A percentile compares a stretch with the other conserved stretches of the same genome.
These are phyloP conservation scores for human DNA, from an alignment of 2,113 vertebrate genomes.

Conservation along the genomic window DNA sequence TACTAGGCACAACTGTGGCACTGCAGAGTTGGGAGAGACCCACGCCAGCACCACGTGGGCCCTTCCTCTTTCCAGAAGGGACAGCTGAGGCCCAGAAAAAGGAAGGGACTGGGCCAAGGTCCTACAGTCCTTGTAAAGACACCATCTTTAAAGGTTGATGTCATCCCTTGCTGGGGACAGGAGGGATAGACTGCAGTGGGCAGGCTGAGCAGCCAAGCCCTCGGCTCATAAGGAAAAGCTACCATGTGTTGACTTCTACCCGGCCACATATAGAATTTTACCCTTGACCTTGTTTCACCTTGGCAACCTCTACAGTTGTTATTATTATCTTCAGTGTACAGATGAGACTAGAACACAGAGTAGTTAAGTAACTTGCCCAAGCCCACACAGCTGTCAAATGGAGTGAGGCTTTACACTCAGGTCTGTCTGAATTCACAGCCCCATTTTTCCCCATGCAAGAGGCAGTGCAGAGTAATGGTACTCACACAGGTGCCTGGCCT, in stretches of 20 bases:
- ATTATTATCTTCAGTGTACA: background rate
- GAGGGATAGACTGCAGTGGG: accelerated
- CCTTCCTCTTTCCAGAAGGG: background rate
- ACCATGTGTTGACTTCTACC: background rate
- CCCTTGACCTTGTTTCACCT: background rate
- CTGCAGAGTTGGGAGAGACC: background rate
- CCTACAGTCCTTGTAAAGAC: background rate
- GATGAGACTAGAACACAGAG: background rate
- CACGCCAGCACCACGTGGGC: accelerated
- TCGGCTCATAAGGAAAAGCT: background rate
- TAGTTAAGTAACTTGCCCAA: background rate
- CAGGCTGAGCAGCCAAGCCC: background rate
- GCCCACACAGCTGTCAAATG: background rate
- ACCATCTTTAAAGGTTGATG: background rate
- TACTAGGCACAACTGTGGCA: too few species aligned
- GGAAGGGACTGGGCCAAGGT: too few species aligned
- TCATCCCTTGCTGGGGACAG: background rate
- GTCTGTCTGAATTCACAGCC: background rate
- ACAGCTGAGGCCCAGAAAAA: background rate
- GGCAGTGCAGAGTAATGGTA: background rate
- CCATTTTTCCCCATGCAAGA: background rate
- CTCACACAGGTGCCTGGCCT: accelerated
- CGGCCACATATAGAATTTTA: background rate
- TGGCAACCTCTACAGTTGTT: background rate
- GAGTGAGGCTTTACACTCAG: background rate